Evolutionary conservation across 2,797 vertebrate genomes (phyloP).

Genomic region (Danio albolineatus): DNA sequence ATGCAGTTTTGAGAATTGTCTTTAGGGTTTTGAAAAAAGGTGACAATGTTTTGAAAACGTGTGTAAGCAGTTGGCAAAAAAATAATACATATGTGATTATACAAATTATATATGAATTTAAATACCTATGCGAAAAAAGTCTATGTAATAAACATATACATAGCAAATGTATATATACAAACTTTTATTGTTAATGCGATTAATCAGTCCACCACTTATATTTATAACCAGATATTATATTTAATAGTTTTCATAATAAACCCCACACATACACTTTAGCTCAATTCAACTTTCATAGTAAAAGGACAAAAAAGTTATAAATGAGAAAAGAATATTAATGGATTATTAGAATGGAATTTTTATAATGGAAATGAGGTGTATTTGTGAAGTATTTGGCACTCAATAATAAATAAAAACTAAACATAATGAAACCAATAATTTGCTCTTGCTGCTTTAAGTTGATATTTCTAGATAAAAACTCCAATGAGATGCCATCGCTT

Average conservation of each 20-base stretch:
- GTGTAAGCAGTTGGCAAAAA: too few species aligned
- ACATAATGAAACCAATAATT: background rate
- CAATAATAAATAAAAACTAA: background rate
- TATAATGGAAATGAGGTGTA: background rate
- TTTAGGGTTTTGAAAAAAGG: too few species aligned
- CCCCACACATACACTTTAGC: background rate
- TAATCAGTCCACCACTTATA: too few species aligned
- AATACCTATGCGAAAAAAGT: too few species aligned
- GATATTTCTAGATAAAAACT: background rate
- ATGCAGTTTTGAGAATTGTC: too few species aligned
- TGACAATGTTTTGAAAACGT: too few species aligned
- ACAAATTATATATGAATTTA: too few species aligned
- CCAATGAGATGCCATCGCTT: background rate
- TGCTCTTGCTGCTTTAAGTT: background rate
- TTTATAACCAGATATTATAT: background rate
- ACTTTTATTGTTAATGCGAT: too few species aligned
- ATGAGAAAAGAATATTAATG: background rate
- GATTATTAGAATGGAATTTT: background rate
- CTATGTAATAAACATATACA: too few species aligned
- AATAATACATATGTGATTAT: too few species aligned
- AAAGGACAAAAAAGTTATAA: background rate
- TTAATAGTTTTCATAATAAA: background rate
- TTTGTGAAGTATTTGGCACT: background rate
- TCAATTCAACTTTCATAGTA: too few species aligned
- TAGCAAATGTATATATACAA: too few species aligned